These are phyloP conservation scores for Heliconius charithonia DNA, from an alignment of 2,888 invertebrate species.

Conservation along the genomic window DNA sequence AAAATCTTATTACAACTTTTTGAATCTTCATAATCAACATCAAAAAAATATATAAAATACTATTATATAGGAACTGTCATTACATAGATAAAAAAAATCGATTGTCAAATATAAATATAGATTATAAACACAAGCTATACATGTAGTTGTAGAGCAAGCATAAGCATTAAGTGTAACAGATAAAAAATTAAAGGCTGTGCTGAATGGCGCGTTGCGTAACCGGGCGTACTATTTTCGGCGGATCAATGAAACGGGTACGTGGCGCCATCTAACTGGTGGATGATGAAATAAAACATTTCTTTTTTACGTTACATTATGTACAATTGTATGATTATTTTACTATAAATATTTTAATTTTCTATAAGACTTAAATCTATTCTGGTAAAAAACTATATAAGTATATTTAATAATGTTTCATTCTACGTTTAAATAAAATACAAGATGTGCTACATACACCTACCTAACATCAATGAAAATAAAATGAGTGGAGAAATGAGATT, in stretches of 20 bases:
- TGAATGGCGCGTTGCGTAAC: conserved; percentile 60
- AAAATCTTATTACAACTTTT: no score
- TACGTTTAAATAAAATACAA: neutral
- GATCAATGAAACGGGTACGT: conserved; percentile 67
- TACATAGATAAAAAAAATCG: conserved; percentile 7
- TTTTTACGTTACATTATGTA: neutral
- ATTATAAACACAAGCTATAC: neutral
- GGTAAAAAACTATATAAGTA: neutral
- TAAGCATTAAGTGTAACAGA: conserved; percentile 32
- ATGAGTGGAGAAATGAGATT: neutral
- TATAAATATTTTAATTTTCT: neutral
- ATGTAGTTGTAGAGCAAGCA: conserved; percentile 11
- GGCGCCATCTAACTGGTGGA: conserved; percentile 63
- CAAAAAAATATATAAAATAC: neutral
- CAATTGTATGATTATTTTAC: neutral
- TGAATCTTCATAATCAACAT: neutral
- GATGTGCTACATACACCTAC: no score
- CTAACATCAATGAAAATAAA: no score
- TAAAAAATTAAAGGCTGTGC: conserved; percentile 42
- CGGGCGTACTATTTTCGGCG: conserved; percentile 65
- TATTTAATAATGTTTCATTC: neutral
- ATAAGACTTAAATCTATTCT: neutral
- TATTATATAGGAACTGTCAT: neutral
- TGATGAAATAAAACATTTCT: conserved; percentile 7
- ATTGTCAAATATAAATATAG: conserved; percentile 5